Evolutionary conservation across 37 sponge, comb jelly and placozoan genomes (phyloP), one percentile per base, ranked within the genome.

Genomic region (Aplysina aerophoba): DNA sequence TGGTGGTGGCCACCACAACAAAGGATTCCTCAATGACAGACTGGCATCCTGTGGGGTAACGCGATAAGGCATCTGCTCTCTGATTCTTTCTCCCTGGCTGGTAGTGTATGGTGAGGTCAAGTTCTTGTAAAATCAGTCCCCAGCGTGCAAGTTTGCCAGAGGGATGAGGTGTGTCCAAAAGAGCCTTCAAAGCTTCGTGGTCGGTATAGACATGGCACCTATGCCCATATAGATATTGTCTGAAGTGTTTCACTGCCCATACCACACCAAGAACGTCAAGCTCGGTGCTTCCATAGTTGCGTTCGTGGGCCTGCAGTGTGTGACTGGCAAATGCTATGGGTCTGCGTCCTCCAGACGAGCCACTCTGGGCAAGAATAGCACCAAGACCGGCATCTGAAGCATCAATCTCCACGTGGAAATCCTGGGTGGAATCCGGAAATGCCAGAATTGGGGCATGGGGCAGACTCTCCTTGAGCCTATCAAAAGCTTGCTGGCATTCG

Each of bases 161-260:
- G 22, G 89, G 89, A 13, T 83, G 89, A 1, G 89, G 89, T 22
- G 84, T 88, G 66, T 88, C 75, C 38, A 88, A 58, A 20, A 88
- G 68, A 0, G 84, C 79, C 55, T 85, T 89, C 38, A 85, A 67
- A 0, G 86, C 86, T 56, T 85, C 73, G 37, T 89, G 85, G 38
- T 89, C 90, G 0, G 90, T 89, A 20, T 34, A 74, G 22, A 89
- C 86, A 0, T 50, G 22, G 40, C 82, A 89, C 14, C 21, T n/a
- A 31, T 89, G 85, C 0, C 86, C 90, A 81, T 89, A 89, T 36
- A 89, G 65, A 31, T 89, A 89, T 28, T 60, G 84, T 54, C 90
- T 35, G 35, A 90, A 90, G 50, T 86, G 80, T 37, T 79, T 82
- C 15, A 83, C 55, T 1, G 91, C 91, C 91, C 87, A 90, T 16